phyloP scores from a whole-genome alignment of 2,797 vertebrate genomes.

The Allochrocebus solatus region DNA sequence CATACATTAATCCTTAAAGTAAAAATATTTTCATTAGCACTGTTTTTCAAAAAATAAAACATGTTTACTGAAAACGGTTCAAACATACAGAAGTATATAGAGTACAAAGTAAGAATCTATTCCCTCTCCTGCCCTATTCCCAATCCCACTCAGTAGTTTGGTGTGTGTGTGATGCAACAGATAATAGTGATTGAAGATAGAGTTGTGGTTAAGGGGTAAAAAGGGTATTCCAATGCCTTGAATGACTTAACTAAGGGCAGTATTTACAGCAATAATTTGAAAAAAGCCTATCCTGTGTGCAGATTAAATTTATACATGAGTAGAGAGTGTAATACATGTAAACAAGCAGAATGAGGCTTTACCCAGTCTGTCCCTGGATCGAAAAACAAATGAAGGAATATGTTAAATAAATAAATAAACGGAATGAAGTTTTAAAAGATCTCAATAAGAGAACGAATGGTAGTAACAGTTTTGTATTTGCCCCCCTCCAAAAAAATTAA shows the following conservation, averaged over 20 bases:
- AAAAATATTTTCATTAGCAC: not conserved
- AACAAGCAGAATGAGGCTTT: not conserved
- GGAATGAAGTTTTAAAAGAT: not conserved
- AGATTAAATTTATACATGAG: not conserved
- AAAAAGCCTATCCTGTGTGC: not conserved
- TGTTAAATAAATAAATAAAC: not conserved
- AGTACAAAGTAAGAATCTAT: constrained; percentile 16
- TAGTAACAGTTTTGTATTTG: not conserved
- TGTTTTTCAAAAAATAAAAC: not conserved
- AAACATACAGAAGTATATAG: not conserved
- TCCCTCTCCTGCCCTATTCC: not conserved
- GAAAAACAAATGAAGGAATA: not conserved
- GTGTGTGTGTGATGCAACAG: not conserved
- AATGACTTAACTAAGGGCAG: not conserved
- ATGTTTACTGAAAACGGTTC: not conserved
- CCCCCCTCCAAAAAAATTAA: not conserved
- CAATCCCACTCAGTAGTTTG: not conserved
- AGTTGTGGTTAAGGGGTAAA: not conserved
- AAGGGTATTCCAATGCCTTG: not conserved
- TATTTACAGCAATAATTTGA: not conserved
- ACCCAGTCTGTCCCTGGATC: not conserved
- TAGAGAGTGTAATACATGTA: not conserved
- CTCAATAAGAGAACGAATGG: not conserved
- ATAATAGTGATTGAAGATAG: not conserved
- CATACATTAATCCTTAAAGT: not conserved